Evolutionary conservation across 2,888 invertebrate genomes (phyloP).

Genomic region (Xylota sylvarum): DNA sequence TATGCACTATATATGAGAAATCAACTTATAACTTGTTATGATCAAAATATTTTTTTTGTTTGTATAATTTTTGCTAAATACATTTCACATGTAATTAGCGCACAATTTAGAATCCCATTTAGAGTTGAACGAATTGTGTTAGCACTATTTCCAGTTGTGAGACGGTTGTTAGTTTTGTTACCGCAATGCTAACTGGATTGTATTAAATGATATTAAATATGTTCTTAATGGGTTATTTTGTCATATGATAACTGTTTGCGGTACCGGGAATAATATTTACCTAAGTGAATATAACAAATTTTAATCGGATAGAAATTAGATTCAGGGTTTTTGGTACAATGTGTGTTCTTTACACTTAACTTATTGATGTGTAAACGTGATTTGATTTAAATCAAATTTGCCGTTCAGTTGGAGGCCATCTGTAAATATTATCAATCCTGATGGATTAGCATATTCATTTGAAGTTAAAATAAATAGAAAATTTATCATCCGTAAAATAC

Average conservation of each 20-base stretch:
- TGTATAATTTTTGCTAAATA: slow-evolving; percentile 16
- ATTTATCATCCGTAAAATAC: not conserved
- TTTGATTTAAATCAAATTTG: slow-evolving; percentile 31
- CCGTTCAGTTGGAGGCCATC: slow-evolving; percentile 10
- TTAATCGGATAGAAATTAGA: not conserved
- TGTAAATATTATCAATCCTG: slow-evolving; percentile 20
- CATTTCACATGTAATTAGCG: slow-evolving; percentile 51
- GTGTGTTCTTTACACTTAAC: slow-evolving; percentile 32
- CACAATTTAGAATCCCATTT: slow-evolving; percentile 56
- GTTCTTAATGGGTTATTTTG: slow-evolving; percentile 40
- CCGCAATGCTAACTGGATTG: slow-evolving; percentile 53
- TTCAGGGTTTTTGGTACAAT: not conserved
- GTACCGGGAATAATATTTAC: slow-evolving; percentile 2
- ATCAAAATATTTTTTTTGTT: slow-evolving; percentile 8
- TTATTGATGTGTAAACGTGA: slow-evolving; percentile 32
- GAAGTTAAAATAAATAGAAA: not conserved
- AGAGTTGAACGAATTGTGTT: slow-evolving; percentile 48
- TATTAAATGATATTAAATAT: slow-evolving; percentile 41
- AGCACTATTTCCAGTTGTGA: slow-evolving; percentile 29
- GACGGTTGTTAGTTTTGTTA: slow-evolving; percentile 38
- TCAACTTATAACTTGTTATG: slow-evolving; percentile 18
- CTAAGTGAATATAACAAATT: not conserved
- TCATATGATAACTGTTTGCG: slow-evolving; percentile 57
- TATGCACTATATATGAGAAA: too few species aligned
- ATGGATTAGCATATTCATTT: slow-evolving; percentile 30